Evolutionary conservation across 1,140 invertebrate genomes (phyloP).

Genomic region (Trichogramma pretiosum): DNA sequence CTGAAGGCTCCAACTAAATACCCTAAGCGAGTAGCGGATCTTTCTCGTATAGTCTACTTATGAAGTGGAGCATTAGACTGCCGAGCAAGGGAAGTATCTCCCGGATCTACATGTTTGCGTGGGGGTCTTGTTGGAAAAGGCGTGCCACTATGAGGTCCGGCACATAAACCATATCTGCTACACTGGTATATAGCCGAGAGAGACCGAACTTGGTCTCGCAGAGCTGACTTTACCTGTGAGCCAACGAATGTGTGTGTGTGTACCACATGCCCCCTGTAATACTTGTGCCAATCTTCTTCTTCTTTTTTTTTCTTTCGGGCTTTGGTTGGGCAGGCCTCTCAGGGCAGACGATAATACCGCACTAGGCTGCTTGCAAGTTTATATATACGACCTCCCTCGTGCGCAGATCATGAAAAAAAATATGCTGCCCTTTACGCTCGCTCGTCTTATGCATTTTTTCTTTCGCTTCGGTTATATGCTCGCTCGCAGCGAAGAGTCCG

Average conservation of each 20-base stretch:
- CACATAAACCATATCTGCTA: slow-evolving; percentile 29
- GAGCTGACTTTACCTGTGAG: too few relatives aligned
- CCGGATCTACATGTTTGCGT: slow-evolving; percentile 28
- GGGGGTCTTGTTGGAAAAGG: slow-evolving; percentile 24
- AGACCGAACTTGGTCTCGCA: too few relatives aligned
- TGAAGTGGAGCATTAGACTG: slow-evolving; percentile 44
- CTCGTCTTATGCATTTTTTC: slow-evolving; percentile 12
- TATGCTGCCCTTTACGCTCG: too few relatives aligned
- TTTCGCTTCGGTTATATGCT: not conserved
- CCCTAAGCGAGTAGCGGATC: slow-evolving; percentile 22
- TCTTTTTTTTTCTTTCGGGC: slow-evolving; percentile 1
- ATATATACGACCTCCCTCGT: slow-evolving; percentile 1
- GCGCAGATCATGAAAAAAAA: slow-evolving; percentile 10
- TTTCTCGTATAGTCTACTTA: slow-evolving; percentile 37
- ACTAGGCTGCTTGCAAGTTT: too few relatives aligned
- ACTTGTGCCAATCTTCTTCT: slow-evolving; percentile 1
- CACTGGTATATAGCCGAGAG: too few relatives aligned
- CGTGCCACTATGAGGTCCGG: slow-evolving; percentile 30
- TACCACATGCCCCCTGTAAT: too few relatives aligned
- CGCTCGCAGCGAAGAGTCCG: not conserved
- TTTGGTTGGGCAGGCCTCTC: too few relatives aligned
- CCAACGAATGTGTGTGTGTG: too few relatives aligned
- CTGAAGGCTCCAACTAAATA: too few relatives aligned
- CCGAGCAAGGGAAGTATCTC: slow-evolving; percentile 26
- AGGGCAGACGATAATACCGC: too few relatives aligned